Evolutionary conservation across 2,797 vertebrate genomes (phyloP).

Genomic region (Harpagifer antarcticus): DNA sequence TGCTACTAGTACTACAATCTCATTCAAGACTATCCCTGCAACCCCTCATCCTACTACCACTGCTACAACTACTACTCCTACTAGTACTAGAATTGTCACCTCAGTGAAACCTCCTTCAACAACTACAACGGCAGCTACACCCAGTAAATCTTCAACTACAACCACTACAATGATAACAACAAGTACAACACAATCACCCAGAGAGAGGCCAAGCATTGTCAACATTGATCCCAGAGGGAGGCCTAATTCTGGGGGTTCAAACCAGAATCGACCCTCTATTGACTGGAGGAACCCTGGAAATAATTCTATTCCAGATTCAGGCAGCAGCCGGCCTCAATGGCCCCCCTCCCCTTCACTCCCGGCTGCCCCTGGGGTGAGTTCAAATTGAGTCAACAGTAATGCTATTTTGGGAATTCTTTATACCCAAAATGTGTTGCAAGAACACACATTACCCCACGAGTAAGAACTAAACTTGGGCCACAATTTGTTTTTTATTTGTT

Average conservation of each 20-base stretch:
- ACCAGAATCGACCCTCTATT: slow-evolving; percentile 59
- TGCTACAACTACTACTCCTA: slow-evolving; percentile 22
- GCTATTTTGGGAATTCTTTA: slow-evolving; percentile 11
- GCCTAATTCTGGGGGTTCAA: slow-evolving; percentile 52
- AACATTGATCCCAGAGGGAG: slow-evolving; percentile 47
- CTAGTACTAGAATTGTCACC: slow-evolving; percentile 39
- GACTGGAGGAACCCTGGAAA: slow-evolving; percentile 77
- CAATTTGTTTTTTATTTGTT: slow-evolving; percentile 30
- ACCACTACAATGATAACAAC: slow-evolving; percentile 50
- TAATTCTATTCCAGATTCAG: slow-evolving; percentile 87
- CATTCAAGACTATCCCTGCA: slow-evolving; percentile 18
- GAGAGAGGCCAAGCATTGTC: slow-evolving; percentile 24
- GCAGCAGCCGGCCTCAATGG: slow-evolving; percentile 62
- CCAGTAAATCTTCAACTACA: slow-evolving; percentile 16
- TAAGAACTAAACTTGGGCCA: slow-evolving; percentile 7
- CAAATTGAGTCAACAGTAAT: slow-evolving; percentile 29
- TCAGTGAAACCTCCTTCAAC: slow-evolving; percentile 33
- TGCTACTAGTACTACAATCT: slow-evolving; percentile 15
- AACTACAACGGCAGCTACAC: slow-evolving; percentile 21
- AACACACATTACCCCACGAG: slow-evolving; percentile 5
- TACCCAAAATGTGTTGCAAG: slow-evolving; percentile 18
- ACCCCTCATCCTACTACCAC: slow-evolving; percentile 15
- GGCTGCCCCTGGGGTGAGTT: slow-evolving; percentile 72
- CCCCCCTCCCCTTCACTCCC: slow-evolving; percentile 54
- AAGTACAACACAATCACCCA: slow-evolving; percentile 53